Evolutionary conservation across 2,113 vertebrate genomes (phyloP).

Genomic region (Vidua chalybeata): DNA sequence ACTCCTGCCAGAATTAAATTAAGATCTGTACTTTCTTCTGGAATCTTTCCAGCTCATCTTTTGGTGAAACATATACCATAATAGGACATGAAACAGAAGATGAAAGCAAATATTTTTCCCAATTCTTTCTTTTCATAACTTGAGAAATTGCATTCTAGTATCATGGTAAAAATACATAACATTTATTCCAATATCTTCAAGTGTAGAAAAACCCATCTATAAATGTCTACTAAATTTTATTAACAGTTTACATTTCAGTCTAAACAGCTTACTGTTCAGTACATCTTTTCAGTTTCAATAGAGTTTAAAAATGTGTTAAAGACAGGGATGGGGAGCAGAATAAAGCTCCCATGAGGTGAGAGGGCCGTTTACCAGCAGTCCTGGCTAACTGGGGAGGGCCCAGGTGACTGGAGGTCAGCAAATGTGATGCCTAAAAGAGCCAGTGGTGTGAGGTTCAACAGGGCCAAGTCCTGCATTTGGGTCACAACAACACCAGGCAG

Average conservation of each 20-base stretch:
- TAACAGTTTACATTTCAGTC: not conserved
- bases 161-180: not conserved
- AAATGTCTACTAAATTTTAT: not conserved
- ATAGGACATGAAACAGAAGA: not conserved
- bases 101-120: constrained; percentile 14
- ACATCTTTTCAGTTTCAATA: not conserved
- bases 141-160: not conserved
- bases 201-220: not conserved
- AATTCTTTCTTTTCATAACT: not conserved
- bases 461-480: not conserved
- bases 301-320: not conserved
- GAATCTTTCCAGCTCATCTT: constrained; percentile 37
- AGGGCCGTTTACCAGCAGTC: not conserved
- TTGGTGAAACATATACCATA: not conserved
- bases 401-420: not conserved
- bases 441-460: not conserved
- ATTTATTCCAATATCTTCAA: not conserved
- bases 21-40: constrained; percentile 4
- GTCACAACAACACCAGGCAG: not conserved
- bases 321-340: not conserved
- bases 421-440: not conserved
- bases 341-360: not conserved
- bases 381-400: not conserved
- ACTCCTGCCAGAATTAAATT: constrained; percentile 39
- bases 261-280: not conserved